Evolutionary conservation across 2,888 invertebrate genomes (phyloP).

Genomic region (Drosophila colorata): DNA sequence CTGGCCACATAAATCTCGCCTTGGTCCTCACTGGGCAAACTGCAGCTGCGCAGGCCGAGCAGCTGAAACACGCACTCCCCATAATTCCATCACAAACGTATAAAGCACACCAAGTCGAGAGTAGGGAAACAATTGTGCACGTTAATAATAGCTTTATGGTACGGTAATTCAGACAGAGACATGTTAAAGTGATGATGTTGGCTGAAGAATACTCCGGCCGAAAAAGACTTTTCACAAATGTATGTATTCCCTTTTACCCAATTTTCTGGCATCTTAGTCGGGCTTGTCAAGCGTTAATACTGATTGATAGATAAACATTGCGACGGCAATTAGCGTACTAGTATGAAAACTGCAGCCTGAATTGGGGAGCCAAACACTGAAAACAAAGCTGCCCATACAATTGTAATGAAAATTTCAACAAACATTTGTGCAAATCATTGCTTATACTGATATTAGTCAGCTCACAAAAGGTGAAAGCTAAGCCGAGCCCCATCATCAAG

Average conservation of each 20-base stretch:
- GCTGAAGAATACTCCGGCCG: neutral
- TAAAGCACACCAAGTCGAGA: neutral
- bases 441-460: conserved; percentile 60
- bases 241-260: neutral
- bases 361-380: conserved; percentile 1
- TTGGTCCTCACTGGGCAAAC: conserved; percentile 39
- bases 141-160: conserved; percentile 34
- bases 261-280: neutral
- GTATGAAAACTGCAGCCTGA: conserved; percentile 2
- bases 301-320: conserved; percentile 38
- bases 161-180: conserved; percentile 11
- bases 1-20: conserved; percentile 51
- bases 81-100: conserved; percentile 10
- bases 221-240: neutral
- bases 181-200: conserved; percentile 53
- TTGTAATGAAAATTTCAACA: conserved; percentile 74
- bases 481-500: conserved; percentile 35
- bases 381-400: conserved; percentile 44
- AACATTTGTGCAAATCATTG: conserved; percentile 76
- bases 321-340: conserved; percentile 31
- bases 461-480: conserved; percentile 76
- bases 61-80: neutral
- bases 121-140: conserved; percentile 6
- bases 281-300: conserved; percentile 23
- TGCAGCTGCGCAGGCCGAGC: conserved; percentile 15